Conservation (phyloP, 2,113 vertebrate genomes). For the Trematocara variabile region DNA sequence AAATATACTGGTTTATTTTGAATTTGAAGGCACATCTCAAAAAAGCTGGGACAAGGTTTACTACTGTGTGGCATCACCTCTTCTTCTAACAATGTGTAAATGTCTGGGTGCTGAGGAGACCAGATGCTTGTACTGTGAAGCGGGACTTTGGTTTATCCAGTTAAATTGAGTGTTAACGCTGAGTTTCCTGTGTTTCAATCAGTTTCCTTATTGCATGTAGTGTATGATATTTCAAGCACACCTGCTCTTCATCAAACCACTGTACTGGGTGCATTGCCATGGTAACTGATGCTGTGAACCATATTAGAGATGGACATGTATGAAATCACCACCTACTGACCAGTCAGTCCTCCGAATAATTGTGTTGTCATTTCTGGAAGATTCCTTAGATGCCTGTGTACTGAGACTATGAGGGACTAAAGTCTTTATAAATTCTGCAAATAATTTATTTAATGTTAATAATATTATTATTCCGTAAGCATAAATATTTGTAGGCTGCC, state of each 20-base stretch:
- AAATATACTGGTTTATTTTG: not conserved
- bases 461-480: not conserved
- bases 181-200: not conserved
- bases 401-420: not conserved
- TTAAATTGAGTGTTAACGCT: not conserved
- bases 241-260: not conserved
- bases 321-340: not conserved
- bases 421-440: not conserved
- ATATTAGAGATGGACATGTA: not conserved
- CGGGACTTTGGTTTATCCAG: not conserved
- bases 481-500: not conserved
- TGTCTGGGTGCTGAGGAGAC: not conserved
- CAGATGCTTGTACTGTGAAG: not conserved
- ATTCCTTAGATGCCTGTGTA: not conserved
- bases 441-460: not conserved
- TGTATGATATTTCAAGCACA: not conserved
- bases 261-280: not conserved
- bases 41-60: not conserved
- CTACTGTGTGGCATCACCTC: not conserved
- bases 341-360: accelerated
- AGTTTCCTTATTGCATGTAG: not conserved
- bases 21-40: not conserved
- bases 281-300: not conserved
- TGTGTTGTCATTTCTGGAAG: not conserved
- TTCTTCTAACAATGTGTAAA: not conserved